phyloP scores from a whole-genome alignment of 2,113 vertebrate genomes.

The Buteo buteo region DNA sequence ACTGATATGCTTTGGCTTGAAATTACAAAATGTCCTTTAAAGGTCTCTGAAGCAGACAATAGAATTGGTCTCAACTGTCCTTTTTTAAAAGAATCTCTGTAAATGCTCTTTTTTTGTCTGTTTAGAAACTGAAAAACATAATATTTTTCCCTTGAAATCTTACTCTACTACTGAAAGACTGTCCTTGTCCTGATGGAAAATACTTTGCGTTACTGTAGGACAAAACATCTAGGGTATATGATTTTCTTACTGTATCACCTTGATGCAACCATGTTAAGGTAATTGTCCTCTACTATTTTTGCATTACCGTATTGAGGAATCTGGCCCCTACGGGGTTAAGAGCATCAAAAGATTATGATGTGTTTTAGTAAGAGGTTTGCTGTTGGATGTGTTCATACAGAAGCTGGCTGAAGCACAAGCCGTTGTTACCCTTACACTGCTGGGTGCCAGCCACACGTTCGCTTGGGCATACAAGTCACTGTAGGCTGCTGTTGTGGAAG shows the following conservation, averaged over 20 bases:
- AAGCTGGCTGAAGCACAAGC: not conserved
- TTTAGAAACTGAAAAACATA: not conserved
- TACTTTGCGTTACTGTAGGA: not conserved
- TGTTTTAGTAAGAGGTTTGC: not conserved
- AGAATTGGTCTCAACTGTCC: not conserved
- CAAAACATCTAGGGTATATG: not conserved
- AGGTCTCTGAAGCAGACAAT: not conserved
- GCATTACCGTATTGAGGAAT: not conserved
- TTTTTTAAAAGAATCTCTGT: not conserved
- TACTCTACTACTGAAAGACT: not conserved
- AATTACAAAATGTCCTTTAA: not conserved
- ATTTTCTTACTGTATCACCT: not conserved
- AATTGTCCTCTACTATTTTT: not conserved
- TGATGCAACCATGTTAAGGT: not conserved
- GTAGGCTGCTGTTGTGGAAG: not conserved
- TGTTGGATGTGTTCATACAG: not conserved
- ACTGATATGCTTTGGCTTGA: not conserved
- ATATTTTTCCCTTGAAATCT: not conserved
- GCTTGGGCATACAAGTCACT: not conserved
- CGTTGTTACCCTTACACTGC: accelerated
- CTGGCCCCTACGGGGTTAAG: not conserved
- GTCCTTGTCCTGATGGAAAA: not conserved
- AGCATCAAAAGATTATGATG: not conserved
- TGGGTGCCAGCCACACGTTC: accelerated
- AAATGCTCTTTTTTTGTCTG: not conserved